Conservation (phyloP, 2,888 invertebrate species). For the Furcula furcula region DNA sequence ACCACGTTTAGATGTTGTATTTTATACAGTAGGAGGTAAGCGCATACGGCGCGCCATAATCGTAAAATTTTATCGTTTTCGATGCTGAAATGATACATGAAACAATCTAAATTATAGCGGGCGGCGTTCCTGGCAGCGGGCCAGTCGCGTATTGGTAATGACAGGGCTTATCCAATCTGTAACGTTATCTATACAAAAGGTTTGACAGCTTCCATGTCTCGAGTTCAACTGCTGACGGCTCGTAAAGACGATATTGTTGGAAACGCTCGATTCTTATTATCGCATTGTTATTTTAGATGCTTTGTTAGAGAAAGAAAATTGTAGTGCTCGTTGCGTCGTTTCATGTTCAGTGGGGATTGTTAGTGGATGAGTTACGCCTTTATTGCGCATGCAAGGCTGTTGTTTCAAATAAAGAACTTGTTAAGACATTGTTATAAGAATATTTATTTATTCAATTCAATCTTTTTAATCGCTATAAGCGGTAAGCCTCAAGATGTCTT, state of each 20-base stretch:
- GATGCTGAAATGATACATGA: conserved; percentile 79
- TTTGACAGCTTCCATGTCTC: conserved; percentile 34
- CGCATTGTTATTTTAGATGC: background rate
- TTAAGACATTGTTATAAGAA: too few relatives aligned
- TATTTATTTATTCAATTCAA: too few relatives aligned
- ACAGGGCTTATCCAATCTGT: conserved; percentile 68
- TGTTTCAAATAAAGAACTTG: too few relatives aligned
- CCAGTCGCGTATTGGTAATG: conserved; percentile 66
- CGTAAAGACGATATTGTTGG: conserved; percentile 13
- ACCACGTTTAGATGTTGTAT: conserved; percentile 66
- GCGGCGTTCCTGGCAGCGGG: conserved; percentile 59
- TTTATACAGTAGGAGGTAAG: conserved; percentile 39
- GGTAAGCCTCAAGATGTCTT: too few relatives aligned
- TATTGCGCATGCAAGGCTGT: too few relatives aligned
- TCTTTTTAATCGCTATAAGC: too few relatives aligned
- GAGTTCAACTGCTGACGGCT: conserved; percentile 24
- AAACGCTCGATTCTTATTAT: background rate
- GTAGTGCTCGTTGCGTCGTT: too few relatives aligned
- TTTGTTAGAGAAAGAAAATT: background rate
- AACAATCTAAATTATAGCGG: conserved; percentile 76
- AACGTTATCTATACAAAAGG: conserved; percentile 50
- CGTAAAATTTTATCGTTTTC: conserved; percentile 78
- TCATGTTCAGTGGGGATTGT: too few relatives aligned
- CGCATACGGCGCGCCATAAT: conserved; percentile 70
- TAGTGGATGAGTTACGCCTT: too few relatives aligned